Base-by-base conservation (phyloP, 2,113 vertebrate genomes). In the Hylia prasina region DNA sequence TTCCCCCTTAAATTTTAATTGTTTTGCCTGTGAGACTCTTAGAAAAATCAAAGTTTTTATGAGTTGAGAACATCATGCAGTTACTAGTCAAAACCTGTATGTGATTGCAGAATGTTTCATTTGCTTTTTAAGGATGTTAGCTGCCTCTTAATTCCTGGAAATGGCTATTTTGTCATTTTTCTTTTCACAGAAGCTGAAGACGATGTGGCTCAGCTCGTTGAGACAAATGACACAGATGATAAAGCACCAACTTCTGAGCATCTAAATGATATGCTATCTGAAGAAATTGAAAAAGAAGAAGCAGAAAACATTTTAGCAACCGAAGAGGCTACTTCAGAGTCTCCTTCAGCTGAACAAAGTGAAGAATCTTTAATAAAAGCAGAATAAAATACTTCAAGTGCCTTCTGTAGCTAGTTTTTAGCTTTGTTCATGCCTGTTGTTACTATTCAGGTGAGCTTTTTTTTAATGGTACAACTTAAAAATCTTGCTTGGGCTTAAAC, bases 351-450 rank as follows among this genome's bases (percentile, higher is more conserved):
- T 83, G 98, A 99, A 97, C 98, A 98, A 56, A 98, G 25, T 89
- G 97, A 98, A 85, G 97, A 98, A 79, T 98, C 99, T 82, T 96
- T 98, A 93, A 97, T 98, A 98, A 98, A 98, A 95, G 96, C 98
- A 91, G 98, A 99, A 97, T 99, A 98, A 98, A 97, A 79, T 96
- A 94, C 96, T 97, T 94, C 88, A 96, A 42, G 96, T 97, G 97
- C 98, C 97, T 98, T 97, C 96, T 96, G 56, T 97, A 96, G 66
- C 96, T 98, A 97, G 96, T 94, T 97, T 95, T 97, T 97, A 97
- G 97, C 98, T 97, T 97, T 95, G 73, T 96, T 97, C 94, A 96
- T 98, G 95, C 97, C 97, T 97, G 86, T 97, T 97, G 86, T 92
- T 97, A 96, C 95, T 97, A 82, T 97, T 96, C 96, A 96, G 95